phyloP scores from a whole-genome alignment of 2,113 vertebrate genomes.

The Dasyornis broadbenti region DNA sequence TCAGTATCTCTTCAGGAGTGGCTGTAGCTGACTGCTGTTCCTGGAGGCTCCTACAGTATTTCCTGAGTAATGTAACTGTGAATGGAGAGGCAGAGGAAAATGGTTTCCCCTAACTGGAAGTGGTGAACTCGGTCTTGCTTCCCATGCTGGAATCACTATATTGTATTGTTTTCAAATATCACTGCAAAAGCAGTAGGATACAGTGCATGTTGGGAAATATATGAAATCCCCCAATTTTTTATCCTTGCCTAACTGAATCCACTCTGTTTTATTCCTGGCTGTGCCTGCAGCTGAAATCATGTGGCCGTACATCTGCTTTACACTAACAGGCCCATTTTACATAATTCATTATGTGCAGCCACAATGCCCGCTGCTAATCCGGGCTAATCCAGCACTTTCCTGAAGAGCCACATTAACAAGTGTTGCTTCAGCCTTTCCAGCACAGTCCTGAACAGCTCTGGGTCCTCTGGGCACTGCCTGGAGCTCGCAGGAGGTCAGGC shows the following conservation, averaged over 20 bases:
- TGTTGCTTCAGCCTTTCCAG: neutral
- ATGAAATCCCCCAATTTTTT: neutral
- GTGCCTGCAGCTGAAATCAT: constrained; percentile 31
- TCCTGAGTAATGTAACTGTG: neutral
- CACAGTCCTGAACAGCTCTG: neutral
- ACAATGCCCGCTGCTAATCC: neutral
- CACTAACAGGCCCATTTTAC: constrained; percentile 4
- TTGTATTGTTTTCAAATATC: neutral
- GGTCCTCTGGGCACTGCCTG: accelerated
- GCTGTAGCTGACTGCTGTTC: neutral
- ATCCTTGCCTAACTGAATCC: neutral
- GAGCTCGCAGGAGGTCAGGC: neutral
- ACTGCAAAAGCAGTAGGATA: neutral
- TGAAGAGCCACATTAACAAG: neutral
- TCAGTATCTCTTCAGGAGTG: neutral
- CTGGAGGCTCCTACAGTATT: neutral
- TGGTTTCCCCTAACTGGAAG: neutral
- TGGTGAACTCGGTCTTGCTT: neutral
- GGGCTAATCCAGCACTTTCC: constrained; percentile 22
- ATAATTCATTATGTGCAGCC: constrained; percentile 18
- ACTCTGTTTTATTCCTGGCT: neutral
- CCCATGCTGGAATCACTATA: neutral
- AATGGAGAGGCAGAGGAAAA: neutral
- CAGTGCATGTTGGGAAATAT: neutral
- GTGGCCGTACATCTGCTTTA: constrained; percentile 23